Conservation (phyloP, 1,140 invertebrate genomes). For the Drosophila pruinosa region DNA sequence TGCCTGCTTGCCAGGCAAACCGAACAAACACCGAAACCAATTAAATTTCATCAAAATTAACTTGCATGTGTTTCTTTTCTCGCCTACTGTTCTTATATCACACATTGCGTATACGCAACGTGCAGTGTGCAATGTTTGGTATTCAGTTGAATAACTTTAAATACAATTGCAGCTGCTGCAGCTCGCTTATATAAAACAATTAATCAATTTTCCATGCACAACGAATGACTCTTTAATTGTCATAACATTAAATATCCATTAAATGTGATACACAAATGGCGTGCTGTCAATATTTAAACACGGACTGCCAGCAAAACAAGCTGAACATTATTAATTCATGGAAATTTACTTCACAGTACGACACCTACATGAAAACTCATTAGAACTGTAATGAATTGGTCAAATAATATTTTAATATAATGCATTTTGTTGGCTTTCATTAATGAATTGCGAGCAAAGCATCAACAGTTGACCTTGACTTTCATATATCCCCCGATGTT, state of each 20-base stretch:
- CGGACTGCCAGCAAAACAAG: not conserved
- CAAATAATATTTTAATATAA: not conserved
- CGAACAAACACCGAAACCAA: constrained; percentile 18
- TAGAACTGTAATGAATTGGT: not conserved
- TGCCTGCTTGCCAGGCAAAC: not conserved
- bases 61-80: not conserved
- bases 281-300: not conserved
- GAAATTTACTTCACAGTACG: not conserved
- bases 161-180: not conserved
- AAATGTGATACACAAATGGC: not conserved
- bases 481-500: too few species aligned
- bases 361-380: not conserved
- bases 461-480: not conserved
- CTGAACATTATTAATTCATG: not conserved
- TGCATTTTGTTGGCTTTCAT: not conserved
- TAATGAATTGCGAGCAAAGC: not conserved
- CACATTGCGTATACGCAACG: constrained; percentile 34
- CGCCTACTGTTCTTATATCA: not conserved
- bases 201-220: constrained; percentile 36
- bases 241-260: constrained; percentile 37
- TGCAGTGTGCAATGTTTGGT: too few species aligned
- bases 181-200: constrained; percentile 4
- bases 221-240: constrained; percentile 27
- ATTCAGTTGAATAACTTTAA: not conserved
- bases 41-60: constrained; percentile 36